Conservation (phyloP, 2,888 invertebrate genomes). For the Noctua comes region DNA sequence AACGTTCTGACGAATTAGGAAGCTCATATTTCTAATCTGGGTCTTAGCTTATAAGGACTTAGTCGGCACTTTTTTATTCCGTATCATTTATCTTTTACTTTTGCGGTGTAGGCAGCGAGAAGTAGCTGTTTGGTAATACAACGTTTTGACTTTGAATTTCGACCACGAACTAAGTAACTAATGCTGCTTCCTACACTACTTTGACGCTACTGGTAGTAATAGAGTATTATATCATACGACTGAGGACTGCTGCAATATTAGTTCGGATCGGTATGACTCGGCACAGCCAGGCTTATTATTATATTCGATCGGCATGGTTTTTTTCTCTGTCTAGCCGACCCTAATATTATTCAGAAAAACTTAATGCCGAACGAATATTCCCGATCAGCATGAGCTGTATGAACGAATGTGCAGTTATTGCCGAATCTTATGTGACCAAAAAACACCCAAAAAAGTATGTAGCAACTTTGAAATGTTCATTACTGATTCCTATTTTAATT, state of each 20-base stretch:
- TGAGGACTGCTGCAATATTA: too few relatives aligned
- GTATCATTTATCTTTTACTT: background rate
- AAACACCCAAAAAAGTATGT: too few relatives aligned
- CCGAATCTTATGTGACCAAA: background rate
- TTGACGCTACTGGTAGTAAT: background rate
- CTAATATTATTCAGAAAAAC: background rate
- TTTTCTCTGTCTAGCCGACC: too few relatives aligned
- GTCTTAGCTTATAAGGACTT: slow-evolving; percentile 24
- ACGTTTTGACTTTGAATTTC: background rate
- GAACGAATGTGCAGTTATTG: background rate
- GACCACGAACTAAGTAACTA: background rate
- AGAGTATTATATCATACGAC: background rate
- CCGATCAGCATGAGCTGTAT: background rate
- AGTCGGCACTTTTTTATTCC: slow-evolving; percentile 16
- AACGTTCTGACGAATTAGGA: slow-evolving; percentile 54
- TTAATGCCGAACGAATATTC: background rate
- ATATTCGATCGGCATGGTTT: too few relatives aligned
- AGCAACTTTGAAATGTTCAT: too few relatives aligned
- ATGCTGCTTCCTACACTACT: background rate
- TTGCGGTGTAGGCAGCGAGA: background rate
- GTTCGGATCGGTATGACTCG: too few relatives aligned
- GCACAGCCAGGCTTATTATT: too few relatives aligned
- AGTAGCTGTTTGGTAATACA: background rate
- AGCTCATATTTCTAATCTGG: slow-evolving; percentile 57
- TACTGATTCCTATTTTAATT: too few relatives aligned